These are phyloP conservation scores for Cephonodes hylas DNA, from an alignment of 2,888 invertebrate genomes.

Conservation along the genomic window DNA sequence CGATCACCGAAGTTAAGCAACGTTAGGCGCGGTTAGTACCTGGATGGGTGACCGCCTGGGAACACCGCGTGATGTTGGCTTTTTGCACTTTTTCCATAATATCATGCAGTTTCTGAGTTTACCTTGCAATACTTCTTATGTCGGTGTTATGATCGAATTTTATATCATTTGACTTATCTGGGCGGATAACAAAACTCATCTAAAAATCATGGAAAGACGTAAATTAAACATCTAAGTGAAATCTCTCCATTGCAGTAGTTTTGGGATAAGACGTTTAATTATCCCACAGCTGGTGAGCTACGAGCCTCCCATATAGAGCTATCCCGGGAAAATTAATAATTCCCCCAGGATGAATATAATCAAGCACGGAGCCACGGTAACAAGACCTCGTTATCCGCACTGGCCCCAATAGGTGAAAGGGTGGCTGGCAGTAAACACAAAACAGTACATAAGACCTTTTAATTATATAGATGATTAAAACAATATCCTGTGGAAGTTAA, in stretches of 20 bases:
- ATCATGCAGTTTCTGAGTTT: no score
- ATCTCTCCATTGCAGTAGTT: neutral
- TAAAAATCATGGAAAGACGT: no score
- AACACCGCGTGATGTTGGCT: conserved; percentile 66
- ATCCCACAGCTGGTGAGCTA: neutral
- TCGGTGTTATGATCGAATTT: no score
- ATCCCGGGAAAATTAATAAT: neutral
- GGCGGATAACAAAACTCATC: no score
- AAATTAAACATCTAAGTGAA: no score
- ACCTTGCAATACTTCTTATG: no score
- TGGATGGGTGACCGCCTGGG: conserved; percentile 77
- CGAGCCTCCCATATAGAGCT: neutral
- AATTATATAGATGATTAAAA: neutral
- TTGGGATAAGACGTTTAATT: neutral
- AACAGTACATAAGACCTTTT: neutral
- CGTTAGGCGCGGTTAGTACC: conserved; percentile 76
- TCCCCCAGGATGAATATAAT: neutral
- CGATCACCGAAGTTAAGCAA: conserved; percentile 78
- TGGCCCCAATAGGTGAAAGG: neutral
- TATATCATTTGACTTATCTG: no score
- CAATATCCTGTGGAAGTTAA: no score
- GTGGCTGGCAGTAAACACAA: neutral
- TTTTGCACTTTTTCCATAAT: conserved; percentile 33
- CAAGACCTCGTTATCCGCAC: neutral
- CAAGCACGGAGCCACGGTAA: neutral